Evolutionary conservation across 2,797 vertebrate genomes (phyloP).

Genomic region (Chrysocyon brachyurus): DNA sequence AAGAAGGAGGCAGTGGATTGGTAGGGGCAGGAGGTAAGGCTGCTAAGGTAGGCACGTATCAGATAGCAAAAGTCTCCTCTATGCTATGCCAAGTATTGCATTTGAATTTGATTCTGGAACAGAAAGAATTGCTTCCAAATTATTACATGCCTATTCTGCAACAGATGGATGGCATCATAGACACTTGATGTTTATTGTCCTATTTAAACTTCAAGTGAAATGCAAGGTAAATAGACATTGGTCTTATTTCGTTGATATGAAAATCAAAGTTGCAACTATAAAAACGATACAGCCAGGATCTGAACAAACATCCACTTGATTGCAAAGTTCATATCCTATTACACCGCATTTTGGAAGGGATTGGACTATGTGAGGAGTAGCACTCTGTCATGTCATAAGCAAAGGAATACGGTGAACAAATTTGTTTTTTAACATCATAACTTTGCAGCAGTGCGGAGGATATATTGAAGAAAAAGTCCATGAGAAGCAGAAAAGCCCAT

Average conservation of each 20-base stretch:
- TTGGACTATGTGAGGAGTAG: background rate
- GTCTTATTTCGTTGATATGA: background rate
- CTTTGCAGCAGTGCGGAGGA: background rate
- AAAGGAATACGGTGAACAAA: background rate
- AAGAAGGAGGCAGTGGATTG: background rate
- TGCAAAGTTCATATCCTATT: background rate
- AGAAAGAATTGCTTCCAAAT: constrained; percentile 59
- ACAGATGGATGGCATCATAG: background rate
- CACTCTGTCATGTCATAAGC: background rate
- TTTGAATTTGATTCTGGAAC: background rate
- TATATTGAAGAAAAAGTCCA: background rate
- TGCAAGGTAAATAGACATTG: background rate
- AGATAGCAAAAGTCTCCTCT: background rate
- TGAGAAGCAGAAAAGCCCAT: background rate
- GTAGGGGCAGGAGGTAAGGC: background rate
- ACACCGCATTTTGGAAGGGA: background rate
- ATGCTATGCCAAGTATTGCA: background rate
- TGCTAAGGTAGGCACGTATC: background rate
- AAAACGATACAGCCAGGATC: background rate
- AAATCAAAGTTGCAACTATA: background rate
- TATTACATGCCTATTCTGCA: background rate
- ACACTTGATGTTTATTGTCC: constrained; percentile 10
- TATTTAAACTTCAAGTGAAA: constrained; percentile 42
- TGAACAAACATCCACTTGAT: background rate
- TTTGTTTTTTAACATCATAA: background rate